Evolutionary conservation across 2,113 vertebrate species (phyloP), one percentile per base, ranked within the genome.

Genomic region (Chascanopsetta lugubris): DNA sequence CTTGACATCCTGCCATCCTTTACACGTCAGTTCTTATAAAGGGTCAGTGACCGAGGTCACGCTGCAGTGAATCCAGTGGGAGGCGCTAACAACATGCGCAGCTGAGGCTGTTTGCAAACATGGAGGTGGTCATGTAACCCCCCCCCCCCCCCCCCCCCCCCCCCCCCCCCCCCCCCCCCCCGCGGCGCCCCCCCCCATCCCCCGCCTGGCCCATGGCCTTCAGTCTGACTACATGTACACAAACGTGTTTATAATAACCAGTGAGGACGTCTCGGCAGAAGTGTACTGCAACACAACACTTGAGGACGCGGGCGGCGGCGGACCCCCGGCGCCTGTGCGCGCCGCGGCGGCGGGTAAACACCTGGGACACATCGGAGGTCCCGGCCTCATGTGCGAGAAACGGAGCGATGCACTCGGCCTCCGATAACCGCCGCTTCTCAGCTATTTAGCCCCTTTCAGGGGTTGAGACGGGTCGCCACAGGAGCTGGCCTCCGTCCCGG

Each of bases 401-500:
- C 12, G 42, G n/a, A 40, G 61, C 17, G 42, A 25, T 38, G 40
- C 50, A 55, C 54, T 69, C 57, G 17, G 40, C 29, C 30, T 42
- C 54, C 46, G 40, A 43, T 47, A 68, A 66, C 64, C n/a, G 0
- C 69, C 49, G 50, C 69, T 61, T 79, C 66, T 84, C 60, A 61
- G 70, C 66, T 65, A 40, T 61, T 63, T 49, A 45, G 53, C 57
- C 82, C 46, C 29, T 46, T 75, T 66, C 71, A 51, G 38, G 72
- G 53, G 64, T n/a, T 47, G 62, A 80, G 32, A 21, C 43, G 36
- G 75, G 65, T 61, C 67, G 76, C 77, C 59, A 26, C 72, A 46
- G 75, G 72, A 62, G 67, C 77, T 87, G 85, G 87, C 75, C 72
- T 11, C 0, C 27, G 43, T 80, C 84, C 85, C 85, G 79, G 84